Conservation (phyloP, 2,888 invertebrate genomes). For the Drosophila leonis region DNA sequence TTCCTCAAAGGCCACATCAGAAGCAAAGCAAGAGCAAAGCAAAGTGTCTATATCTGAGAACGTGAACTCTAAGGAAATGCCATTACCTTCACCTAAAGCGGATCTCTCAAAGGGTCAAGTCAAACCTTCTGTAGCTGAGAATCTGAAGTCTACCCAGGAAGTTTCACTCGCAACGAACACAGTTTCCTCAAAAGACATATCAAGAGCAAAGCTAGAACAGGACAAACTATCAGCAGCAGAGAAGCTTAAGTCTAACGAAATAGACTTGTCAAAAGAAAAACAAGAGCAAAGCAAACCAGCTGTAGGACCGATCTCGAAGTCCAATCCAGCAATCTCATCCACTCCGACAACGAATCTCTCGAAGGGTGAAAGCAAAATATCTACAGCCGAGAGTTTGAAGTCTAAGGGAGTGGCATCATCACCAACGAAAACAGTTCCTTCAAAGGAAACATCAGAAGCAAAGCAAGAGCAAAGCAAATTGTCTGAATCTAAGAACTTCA, state of each 20-base stretch:
- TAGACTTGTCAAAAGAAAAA: background rate
- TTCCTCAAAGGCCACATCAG: background rate
- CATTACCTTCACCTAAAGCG: too few species aligned
- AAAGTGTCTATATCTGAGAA: background rate
- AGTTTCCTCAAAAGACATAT: too few species aligned
- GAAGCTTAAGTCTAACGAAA: background rate
- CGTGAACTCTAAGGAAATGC: too few species aligned
- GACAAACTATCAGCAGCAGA: background rate
- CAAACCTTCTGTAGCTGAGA: too few species aligned
- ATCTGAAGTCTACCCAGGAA: too few species aligned
- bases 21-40: background rate
- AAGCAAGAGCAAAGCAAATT: background rate
- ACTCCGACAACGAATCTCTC: too few species aligned
- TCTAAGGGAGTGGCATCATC: background rate
- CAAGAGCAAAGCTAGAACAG: too few species aligned
- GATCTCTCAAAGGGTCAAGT: background rate
- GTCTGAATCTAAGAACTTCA: background rate
- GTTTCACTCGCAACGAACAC: too few species aligned
- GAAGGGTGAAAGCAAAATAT: too few species aligned
- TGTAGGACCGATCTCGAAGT: too few species aligned
- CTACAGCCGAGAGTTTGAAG: too few species aligned
- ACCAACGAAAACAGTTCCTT: background rate
- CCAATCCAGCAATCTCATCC: too few species aligned
- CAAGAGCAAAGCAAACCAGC: background rate
- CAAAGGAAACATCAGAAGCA: background rate